Evolutionary conservation across 64 coral and sea anemone genomes (phyloP), one percentile per base, ranked within the genome.

Genomic region (Hydrozoanthus tunicans): DNA sequence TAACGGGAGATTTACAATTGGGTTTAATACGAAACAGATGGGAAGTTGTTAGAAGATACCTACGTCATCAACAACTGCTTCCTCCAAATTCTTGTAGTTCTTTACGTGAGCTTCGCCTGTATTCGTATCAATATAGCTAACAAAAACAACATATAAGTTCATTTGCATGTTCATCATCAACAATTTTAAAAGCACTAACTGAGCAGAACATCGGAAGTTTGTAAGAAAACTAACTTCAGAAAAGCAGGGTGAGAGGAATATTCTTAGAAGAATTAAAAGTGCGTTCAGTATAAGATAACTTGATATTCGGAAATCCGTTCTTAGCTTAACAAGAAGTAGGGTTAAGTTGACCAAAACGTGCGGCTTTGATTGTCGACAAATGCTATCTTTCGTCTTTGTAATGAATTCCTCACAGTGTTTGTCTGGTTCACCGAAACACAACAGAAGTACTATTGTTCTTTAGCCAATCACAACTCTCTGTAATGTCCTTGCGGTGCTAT

Each of bases 41-140:
- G 13, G 5, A 11, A 66, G 5, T 17, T 43, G 32, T 43, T 1
- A 43, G 10, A 66, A 66, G 12, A 11, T 52, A 82, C 96, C 91
- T 93, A 98, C 96, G 63, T 94, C 93, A 80, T 98, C 96, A 56
- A 98, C 78, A 65, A 91, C 75, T 53, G 90, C 93, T 9, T 78
- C 80, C 94, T 98, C 96, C 82, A 95, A 69, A 58, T 67, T 91
- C 77, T 59, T 90, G 91, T 93, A 98, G 15, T 98, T 89, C 82
- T 91, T 93, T 17, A 98, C 62, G 6, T 80, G 58, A 82, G 82
- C 59, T 13, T 95, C 66, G 5, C 96, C 96, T n/a, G 88, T 98
- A 58, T 81, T 98, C 11, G 60, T 75, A n/a, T 98, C 81, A 63
- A 98, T 95, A 75, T 95, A 98, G 59, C 96, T 98, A 57, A 27